phyloP scores from a whole-genome alignment of 2,797 vertebrate genomes.

The Peromyscus melanophrys region DNA sequence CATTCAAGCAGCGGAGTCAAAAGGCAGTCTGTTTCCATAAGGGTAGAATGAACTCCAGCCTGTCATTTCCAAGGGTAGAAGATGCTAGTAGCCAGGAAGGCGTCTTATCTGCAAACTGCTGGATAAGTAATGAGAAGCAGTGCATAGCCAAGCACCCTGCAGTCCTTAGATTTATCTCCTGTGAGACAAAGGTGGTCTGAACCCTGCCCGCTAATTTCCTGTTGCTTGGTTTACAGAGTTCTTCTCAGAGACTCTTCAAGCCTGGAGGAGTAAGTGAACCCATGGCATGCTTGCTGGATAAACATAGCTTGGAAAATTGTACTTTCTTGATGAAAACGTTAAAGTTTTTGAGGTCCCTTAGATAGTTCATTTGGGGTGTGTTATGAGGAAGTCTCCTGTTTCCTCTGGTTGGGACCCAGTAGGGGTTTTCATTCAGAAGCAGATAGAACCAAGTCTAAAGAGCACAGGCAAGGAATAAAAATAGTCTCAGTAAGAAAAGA shows the following conservation, averaged over 20 bases:
- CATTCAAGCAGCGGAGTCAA: constrained; percentile 25
- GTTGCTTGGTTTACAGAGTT: background rate
- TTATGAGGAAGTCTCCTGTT: background rate
- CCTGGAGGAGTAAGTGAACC: background rate
- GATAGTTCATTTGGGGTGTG: background rate
- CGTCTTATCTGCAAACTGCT: background rate
- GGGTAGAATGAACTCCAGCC: background rate
- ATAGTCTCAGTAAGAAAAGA: too few relatives aligned
- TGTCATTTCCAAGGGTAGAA: constrained; percentile 39
- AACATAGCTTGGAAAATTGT: background rate
- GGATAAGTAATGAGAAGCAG: background rate
- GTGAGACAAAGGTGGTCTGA: background rate
- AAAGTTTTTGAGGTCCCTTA: background rate
- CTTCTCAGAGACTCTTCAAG: background rate
- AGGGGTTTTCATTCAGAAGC: background rate
- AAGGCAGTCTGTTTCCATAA: constrained; percentile 27
- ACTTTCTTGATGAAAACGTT: background rate
- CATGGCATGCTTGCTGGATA: background rate
- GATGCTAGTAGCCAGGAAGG: constrained; percentile 21
- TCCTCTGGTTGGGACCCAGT: background rate
- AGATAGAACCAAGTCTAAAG: background rate
- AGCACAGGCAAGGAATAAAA: background rate
- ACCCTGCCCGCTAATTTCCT: fast-evolving
- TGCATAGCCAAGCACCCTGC: background rate
- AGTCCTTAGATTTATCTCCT: background rate